phyloP scores from a whole-genome alignment of 2,888 invertebrate genomes.

The Capitulum mitella region DNA sequence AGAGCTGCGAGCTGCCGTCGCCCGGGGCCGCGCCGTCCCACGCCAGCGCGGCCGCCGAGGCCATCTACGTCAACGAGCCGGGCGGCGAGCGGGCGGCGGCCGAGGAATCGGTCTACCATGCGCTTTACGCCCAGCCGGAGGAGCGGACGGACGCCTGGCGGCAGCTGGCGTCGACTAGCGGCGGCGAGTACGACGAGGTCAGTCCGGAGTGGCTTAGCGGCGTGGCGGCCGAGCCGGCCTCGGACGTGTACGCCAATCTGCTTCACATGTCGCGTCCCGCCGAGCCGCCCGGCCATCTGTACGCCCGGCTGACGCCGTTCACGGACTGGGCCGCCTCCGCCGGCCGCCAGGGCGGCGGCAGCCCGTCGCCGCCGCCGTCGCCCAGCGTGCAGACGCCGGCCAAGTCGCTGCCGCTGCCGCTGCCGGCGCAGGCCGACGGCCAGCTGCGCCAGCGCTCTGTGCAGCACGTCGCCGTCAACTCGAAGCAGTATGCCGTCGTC shows the following conservation, averaged over 20 bases:
- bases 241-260: neutral
- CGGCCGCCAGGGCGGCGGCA: no score
- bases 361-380: no score
- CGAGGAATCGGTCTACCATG: no score
- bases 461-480: no score
- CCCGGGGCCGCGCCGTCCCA: neutral
- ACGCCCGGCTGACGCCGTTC: neutral
- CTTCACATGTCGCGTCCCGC: neutral
- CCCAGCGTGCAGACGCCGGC: no score
- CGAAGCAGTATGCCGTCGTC: no score
- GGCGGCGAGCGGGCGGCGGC: no score
- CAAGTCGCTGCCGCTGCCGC: neutral
- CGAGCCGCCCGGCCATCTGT: neutral
- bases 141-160: neutral
- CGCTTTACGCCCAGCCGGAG: neutral
- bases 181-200: neutral
- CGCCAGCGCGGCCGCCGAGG: neutral
- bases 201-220: neutral
- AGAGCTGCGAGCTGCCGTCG: neutral
- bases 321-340: neutral
- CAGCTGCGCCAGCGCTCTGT: no score
- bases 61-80: neutral
- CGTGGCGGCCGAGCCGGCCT: neutral
- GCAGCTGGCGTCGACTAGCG: neutral
- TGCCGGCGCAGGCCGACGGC: no score